A percentile compares a stretch with the other conserved stretches of the same genome.
These are phyloP conservation scores for Platysternon megacephalum DNA, from an alignment of 2,113 vertebrate species.

Conservation along the genomic window DNA sequence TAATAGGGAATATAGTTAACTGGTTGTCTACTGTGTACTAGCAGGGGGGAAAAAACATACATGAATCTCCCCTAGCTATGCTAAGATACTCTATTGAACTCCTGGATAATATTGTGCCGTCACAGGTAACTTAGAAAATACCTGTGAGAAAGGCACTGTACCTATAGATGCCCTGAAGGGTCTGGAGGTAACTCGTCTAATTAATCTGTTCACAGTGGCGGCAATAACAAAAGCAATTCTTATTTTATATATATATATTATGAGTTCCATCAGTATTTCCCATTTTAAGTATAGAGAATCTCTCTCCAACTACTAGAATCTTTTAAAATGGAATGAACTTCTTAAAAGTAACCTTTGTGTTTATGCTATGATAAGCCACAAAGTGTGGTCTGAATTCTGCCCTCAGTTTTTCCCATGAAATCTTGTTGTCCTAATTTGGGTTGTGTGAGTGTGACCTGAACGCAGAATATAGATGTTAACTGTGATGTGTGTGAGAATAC, in stretches of 20 bases:
- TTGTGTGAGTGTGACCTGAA: conserved; percentile 49
- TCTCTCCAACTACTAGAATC: neutral
- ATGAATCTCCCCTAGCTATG: neutral
- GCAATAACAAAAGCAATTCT: neutral
- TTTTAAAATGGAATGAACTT: neutral
- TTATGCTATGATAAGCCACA: neutral
- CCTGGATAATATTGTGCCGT: neutral
- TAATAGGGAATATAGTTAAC: neutral
- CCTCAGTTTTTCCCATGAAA: neutral
- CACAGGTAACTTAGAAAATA: too few species aligned
- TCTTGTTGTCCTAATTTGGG: neutral
- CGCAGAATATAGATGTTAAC: conserved; percentile 39
- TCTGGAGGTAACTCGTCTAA: neutral
- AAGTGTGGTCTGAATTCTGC: neutral
- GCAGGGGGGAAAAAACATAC: neutral
- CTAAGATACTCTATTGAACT: neutral
- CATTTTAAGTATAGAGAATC: neutral
- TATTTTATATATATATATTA: neutral
- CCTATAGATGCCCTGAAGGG: neutral
- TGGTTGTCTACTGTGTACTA: neutral
- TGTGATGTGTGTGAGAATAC: conserved; percentile 42
- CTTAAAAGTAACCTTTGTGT: neutral
- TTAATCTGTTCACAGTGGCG: neutral
- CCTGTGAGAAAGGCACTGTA: neutral
- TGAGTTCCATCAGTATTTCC: neutral